Conservation (phyloP, 2,797 vertebrate genomes). For the Xerus rutilus region DNA sequence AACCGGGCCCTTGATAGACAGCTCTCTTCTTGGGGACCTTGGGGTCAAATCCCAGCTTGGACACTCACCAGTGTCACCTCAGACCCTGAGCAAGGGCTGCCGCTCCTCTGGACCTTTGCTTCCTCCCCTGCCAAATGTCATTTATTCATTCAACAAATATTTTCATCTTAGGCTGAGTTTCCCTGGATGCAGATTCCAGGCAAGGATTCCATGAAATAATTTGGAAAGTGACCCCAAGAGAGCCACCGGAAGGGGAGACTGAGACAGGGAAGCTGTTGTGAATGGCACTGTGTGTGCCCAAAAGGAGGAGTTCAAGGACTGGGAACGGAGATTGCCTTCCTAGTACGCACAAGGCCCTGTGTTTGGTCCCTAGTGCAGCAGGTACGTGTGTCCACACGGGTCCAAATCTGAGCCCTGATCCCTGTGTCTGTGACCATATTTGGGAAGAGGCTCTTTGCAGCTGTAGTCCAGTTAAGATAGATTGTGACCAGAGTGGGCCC, state of each 20-base stretch:
- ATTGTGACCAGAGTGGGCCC: not conserved
- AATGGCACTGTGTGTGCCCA: not conserved
- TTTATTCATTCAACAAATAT: not conserved
- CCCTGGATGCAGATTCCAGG: not conserved
- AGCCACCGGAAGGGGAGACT: not conserved
- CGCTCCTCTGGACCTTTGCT: not conserved
- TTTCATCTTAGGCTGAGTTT: not conserved
- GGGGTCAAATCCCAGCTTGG: not conserved
- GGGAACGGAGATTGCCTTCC: too few relatives aligned
- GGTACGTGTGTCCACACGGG: too few relatives aligned
- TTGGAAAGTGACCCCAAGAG: not conserved
- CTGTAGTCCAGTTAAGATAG: not conserved
- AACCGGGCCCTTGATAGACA: rapidly evolving
- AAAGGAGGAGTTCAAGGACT: not conserved
- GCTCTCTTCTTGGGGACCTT: not conserved
- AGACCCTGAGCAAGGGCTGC: not conserved
- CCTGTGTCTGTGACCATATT: rapidly evolving
- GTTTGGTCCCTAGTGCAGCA: not conserved
- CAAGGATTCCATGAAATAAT: not conserved
- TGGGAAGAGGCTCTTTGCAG: not conserved
- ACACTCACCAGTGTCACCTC: rapidly evolving
- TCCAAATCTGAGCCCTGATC: not conserved
- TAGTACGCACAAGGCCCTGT: too few relatives aligned
- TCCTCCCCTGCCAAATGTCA: not conserved
- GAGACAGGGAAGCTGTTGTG: not conserved